Percentiles rank a stretch among this genome's conserved stretches.
phyloP scores from a whole-genome alignment of 64 coral and sea anemone genomes.

The Catalaphyllia jardinei region DNA sequence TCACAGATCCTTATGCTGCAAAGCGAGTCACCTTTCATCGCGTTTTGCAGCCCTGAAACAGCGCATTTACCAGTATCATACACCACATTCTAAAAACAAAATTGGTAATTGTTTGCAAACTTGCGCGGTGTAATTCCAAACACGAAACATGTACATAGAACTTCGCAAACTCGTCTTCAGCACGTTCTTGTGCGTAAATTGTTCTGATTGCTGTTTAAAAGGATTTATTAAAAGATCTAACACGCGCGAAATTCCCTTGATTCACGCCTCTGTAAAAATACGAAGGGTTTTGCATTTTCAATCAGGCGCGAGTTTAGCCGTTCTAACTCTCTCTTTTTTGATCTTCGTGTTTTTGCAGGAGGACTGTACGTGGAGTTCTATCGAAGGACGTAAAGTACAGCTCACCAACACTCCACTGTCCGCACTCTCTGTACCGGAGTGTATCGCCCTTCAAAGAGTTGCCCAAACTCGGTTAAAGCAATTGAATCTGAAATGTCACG shows the following conservation, averaged over 20 bases:
- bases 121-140: slow-evolving; percentile 12
- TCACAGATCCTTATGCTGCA: slow-evolving; percentile 19
- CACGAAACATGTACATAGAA: background rate
- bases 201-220: background rate
- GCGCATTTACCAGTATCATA: background rate
- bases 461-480: slow-evolving; percentile 73
- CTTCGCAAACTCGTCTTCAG: slow-evolving; percentile 17
- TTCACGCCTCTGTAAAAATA: background rate
- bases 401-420: slow-evolving; percentile 58
- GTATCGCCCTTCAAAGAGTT: slow-evolving; percentile 81
- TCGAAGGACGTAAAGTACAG: slow-evolving; percentile 70
- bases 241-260: background rate
- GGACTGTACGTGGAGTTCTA: slow-evolving; percentile 74
- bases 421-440: slow-evolving; percentile 71
- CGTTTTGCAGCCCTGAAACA: slow-evolving; percentile 3
- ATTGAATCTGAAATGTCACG: slow-evolving; percentile 74
- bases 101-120: slow-evolving; percentile 66
- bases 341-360: slow-evolving; percentile 60
- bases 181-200: background rate
- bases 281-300: slow-evolving; percentile 80
- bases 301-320: slow-evolving; percentile 59
- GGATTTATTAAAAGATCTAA: background rate
- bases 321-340: slow-evolving; percentile 21
- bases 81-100: background rate
- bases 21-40: slow-evolving; percentile 31